Evolutionary conservation across 2,888 invertebrate genomes (phyloP).

Genomic region (Diloba caeruleocephala): DNA sequence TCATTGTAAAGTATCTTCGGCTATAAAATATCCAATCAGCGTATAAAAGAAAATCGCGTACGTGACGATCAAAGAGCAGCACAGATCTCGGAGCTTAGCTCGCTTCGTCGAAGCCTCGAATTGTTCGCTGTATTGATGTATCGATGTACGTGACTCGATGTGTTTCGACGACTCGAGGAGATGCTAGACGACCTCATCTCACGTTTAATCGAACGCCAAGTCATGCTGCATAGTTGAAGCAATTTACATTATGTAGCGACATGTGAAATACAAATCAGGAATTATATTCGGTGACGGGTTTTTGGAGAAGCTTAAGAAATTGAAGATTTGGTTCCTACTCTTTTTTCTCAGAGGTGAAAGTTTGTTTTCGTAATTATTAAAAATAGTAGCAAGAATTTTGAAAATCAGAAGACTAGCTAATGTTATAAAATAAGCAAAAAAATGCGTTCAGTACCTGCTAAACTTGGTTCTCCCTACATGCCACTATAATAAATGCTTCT

Average conservation of each 20-base stretch:
- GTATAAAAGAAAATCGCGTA: constrained; percentile 52
- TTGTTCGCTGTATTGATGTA: constrained; percentile 43
- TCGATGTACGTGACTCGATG: constrained; percentile 50
- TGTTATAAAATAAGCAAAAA: too few species aligned
- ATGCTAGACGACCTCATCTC: constrained; percentile 41
- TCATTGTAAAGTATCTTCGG: constrained; percentile 26
- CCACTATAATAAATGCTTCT: too few species aligned
- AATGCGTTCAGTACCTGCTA: too few species aligned
- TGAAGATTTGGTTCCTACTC: too few species aligned
- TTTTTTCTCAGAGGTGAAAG: too few species aligned
- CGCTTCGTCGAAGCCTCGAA: constrained; percentile 56
- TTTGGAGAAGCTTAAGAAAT: background rate
- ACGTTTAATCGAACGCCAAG: constrained; percentile 53
- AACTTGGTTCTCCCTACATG: too few species aligned
- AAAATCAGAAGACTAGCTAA: too few species aligned
- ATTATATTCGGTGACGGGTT: constrained; percentile 8
- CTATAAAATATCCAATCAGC: constrained; percentile 63
- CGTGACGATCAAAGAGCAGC: constrained; percentile 54
- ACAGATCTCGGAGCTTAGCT: constrained; percentile 58
- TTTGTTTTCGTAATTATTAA: too few species aligned
- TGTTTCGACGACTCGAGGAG: constrained; percentile 34
- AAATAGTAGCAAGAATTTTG: too few species aligned
- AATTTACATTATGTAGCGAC: constrained; percentile 33
- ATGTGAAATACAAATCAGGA: constrained; percentile 35
- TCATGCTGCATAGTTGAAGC: constrained; percentile 46